These are phyloP conservation scores for Triplophysa tibetana DNA, from an alignment of 2,113 vertebrate species.

Conservation along the genomic window DNA sequence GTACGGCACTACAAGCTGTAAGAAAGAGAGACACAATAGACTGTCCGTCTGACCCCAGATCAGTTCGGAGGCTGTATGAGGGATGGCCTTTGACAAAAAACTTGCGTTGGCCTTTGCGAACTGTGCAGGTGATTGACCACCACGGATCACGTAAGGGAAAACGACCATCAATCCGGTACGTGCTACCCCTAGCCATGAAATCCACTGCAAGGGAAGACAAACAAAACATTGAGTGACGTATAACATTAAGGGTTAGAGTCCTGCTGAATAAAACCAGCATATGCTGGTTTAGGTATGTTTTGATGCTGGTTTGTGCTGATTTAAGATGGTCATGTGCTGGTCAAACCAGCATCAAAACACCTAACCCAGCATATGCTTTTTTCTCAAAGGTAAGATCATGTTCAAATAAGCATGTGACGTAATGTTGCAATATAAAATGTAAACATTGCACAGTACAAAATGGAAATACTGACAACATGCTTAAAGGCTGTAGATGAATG, in stretches of 20 bases:
- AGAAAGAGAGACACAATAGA: slow-evolving; percentile 76
- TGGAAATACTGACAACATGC: not conserved
- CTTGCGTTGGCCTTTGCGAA: not conserved
- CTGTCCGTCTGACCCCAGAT: slow-evolving; percentile 57
- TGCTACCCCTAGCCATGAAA: slow-evolving; percentile 60
- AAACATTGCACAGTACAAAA: too few relatives aligned
- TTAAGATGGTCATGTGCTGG: too few relatives aligned
- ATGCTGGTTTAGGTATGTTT: too few relatives aligned
- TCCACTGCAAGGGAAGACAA: slow-evolving; percentile 64
- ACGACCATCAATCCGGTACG: slow-evolving; percentile 67
- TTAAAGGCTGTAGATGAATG: not conserved
- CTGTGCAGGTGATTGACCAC: slow-evolving; percentile 76
- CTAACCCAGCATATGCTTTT: too few relatives aligned
- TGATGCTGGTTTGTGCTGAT: too few relatives aligned
- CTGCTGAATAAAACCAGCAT: too few relatives aligned
- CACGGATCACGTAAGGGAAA: slow-evolving; percentile 77
- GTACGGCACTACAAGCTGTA: slow-evolving; percentile 54
- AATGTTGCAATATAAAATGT: too few relatives aligned
- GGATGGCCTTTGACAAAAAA: slow-evolving; percentile 65
- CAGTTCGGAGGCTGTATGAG: slow-evolving; percentile 72
- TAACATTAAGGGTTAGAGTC: too few relatives aligned
- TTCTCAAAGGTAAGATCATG: too few relatives aligned
- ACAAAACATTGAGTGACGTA: not conserved
- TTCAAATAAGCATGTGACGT: too few relatives aligned
- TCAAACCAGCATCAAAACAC: too few relatives aligned